Evolutionary conservation across 1,140 invertebrate genomes (phyloP), one percentile per base, ranked within the genome.

Genomic region (Spodoptera frugiperda): DNA sequence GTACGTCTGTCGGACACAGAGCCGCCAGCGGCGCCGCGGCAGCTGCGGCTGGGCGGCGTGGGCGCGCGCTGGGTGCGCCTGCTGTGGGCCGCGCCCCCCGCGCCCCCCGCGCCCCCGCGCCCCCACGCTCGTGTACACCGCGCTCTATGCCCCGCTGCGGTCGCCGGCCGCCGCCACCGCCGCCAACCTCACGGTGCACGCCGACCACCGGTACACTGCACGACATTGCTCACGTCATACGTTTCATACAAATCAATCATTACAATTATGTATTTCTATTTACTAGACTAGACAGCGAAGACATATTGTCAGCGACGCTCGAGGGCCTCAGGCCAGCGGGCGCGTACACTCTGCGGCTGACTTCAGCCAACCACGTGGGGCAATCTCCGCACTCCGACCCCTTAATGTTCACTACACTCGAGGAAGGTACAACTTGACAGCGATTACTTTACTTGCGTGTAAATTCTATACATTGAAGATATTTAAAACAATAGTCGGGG

Each of bases 331-430:
- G 77, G 4, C 86, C 89, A 3, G 88, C 87, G 2, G 77, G 78
- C 1, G 86, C 83, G 2, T 89, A 90, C 68, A 85, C 86, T 0
- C 46, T 97, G 71, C 91, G 97, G 3, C 91, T 98, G 25, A 92
- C 96, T 53, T 97, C 97, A 3, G 94, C 96, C 68, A 97, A 97
- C 89, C 95, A 95, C 59, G 95, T 97, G 10, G 97, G 97, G 21
- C 91, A 95, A 17, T 97, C 97, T 46, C 93, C 95, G 15, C 95
- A 96, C 0, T 97, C 97, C 15, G 94, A 95, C 14, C 92, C 95
- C 0, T 93, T 97, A 0, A 94, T 95, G 11, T 96, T 96, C 33
- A 96, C 95, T 59, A 97, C 97, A 8, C 94, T 96, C 51, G 97
- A 98, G 92, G 97, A 98, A 95, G 95, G 96, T 96, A 61, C 15